These are phyloP conservation scores for Ciconia boyciana DNA, from an alignment of 2,113 vertebrate genomes.

Conservation along the genomic window DNA sequence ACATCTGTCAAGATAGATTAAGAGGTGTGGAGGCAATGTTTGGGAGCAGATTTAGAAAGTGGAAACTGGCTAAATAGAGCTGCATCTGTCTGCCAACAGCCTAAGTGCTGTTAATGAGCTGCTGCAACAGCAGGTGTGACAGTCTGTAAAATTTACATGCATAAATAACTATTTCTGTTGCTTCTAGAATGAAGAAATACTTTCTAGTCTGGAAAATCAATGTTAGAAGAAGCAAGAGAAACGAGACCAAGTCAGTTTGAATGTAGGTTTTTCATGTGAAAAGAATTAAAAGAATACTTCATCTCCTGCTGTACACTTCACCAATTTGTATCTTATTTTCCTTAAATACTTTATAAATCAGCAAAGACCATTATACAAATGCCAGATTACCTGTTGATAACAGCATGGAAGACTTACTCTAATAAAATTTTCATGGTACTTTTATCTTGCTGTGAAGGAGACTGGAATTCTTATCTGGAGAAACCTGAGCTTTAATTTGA, in stretches of 20 bases:
- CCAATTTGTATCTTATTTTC: not conserved
- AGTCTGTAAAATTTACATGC: not conserved
- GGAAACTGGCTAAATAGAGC: not conserved
- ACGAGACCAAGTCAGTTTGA: constrained; percentile 45
- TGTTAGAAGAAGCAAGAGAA: constrained; percentile 49
- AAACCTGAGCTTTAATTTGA: not conserved
- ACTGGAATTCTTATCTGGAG: not conserved
- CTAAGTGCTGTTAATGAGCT: not conserved
- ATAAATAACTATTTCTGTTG: not conserved
- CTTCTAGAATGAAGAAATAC: constrained; percentile 66
- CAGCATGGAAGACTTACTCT: not conserved
- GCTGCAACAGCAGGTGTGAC: not conserved
- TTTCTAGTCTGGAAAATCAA: constrained; percentile 68
- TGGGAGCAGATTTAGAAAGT: not conserved
- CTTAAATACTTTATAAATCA: not conserved
- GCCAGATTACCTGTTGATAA: not conserved
- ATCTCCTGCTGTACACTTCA: not conserved
- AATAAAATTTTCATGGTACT: not conserved
- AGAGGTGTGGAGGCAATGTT: not conserved
- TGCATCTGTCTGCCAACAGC: not conserved
- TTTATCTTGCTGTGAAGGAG: not conserved
- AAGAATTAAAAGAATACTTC: not conserved
- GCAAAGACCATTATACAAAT: not conserved
- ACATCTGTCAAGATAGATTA: not conserved
- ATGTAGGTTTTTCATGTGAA: not conserved